A percentile compares a stretch with the other conserved stretches of the same genome.
phyloP scores from a whole-genome alignment of 2,888 invertebrate genomes.

The Eupithecia subumbrata region DNA sequence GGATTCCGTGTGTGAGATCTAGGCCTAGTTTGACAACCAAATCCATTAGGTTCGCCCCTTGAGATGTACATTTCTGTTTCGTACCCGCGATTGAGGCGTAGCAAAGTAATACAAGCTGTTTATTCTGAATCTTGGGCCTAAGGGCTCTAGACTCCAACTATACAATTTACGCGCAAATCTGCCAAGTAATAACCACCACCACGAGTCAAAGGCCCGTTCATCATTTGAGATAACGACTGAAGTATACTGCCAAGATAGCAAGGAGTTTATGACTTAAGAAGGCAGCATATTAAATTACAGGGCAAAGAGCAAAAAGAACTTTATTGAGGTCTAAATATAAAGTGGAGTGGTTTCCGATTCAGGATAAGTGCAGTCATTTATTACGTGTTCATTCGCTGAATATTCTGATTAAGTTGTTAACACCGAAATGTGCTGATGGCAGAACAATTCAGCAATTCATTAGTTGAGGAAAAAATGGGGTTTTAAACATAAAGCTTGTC shows the following conservation, averaged over 20 bases:
- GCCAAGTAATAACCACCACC: constrained; percentile 46
- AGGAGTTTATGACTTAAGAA: constrained; percentile 35
- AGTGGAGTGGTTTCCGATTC: constrained; percentile 28
- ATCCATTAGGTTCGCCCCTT: too few species aligned
- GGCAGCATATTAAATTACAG: constrained; percentile 39
- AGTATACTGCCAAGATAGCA: constrained; percentile 37
- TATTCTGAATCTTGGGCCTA: not conserved
- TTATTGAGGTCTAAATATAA: constrained; percentile 34
- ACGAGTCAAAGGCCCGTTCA: constrained; percentile 32
- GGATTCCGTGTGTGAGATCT: too few species aligned
- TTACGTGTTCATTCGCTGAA: constrained; percentile 16
- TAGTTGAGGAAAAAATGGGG: not conserved
- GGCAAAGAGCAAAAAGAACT: constrained; percentile 32
- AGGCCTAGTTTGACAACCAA: too few species aligned
- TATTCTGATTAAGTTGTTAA: constrained; percentile 13
- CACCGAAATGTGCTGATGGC: not conserved
- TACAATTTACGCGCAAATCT: constrained; percentile 53
- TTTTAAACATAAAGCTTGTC: not conserved
- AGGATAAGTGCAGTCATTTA: constrained; percentile 20
- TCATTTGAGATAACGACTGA: constrained; percentile 38
- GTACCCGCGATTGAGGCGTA: not conserved
- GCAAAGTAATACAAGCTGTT: not conserved
- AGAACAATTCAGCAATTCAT: constrained; percentile 2
- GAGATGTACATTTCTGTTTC: not conserved
- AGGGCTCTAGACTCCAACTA: constrained; percentile 9